Base-by-base conservation (phyloP, 1,140 invertebrate genomes). In the Drosophila rhopaloa region DNA sequence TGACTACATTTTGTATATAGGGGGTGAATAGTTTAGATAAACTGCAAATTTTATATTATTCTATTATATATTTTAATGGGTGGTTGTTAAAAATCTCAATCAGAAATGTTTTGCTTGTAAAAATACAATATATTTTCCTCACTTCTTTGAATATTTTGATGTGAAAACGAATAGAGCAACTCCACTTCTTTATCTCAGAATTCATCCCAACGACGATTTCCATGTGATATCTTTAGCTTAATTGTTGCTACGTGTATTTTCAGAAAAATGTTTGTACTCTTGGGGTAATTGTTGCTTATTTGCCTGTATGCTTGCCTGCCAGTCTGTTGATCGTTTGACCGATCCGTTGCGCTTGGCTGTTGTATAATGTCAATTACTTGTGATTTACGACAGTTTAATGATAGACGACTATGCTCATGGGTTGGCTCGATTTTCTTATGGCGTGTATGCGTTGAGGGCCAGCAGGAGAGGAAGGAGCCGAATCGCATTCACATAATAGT, bases 351-450 rank as follows among this genome's bases (percentile, higher is more conserved):
- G 32, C 66, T 48, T 68, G 63, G 65, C 60, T 76, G 86, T 89
- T 89, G 85, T 90, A 89, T 88, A 88, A 89, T 88, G 84, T 84
- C 84, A 88, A 90, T 89, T 88, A 90, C 84, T 88, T 88, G 85
- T 90, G 85, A 88, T 88, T 88, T 88, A 88, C 84, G 84, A 88
- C 85, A 81, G 68, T 84, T 88, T 88, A 88, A 88, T 89, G 85
- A 88, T 84, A 89, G 84, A 86, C 79, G 58, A 58, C 74, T 72
- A 67, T 60, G 68, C 68, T 27, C 67, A 71, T 58, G 40, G 66
- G 68, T 63, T 43, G 63, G 50, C 38, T 40, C 46, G 37, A 10
- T 38, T 11, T 11, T 67, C 56, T 65, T 14, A 14, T 44, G 24
- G 51, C 54, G 38, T 68, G 72, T 24, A 65, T 75, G 71, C 72